Evolutionary conservation across 2,888 invertebrate genomes (phyloP), one percentile per base, ranked within the genome.

Genomic region (Stenotaenia linearis): DNA sequence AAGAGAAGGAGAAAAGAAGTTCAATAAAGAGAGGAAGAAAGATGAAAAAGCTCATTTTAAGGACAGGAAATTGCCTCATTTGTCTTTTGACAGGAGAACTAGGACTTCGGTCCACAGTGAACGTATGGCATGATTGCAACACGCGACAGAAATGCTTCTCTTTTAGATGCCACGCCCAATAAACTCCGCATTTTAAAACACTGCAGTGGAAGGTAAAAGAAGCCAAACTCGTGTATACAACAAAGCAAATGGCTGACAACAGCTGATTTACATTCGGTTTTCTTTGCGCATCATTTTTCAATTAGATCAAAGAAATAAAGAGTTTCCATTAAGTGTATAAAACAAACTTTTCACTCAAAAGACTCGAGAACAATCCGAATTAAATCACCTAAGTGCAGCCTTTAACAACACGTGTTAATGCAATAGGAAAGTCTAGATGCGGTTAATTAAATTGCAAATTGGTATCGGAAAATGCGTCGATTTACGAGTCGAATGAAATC

Each of bases 101-200:
- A 6, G 61, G 23, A 6, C 69, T 6, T 12, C 10, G 21, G 45
- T 45, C 45, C 45, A 45, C 45, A 15, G 4, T 45, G n/a, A n/a
- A n/a, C n/a, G n/a, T n/a, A 45, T 15, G 18, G 45, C 45, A n/a
- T 5, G 6, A 21, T 56, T 56, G 18, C n/a, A 56, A 6, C 28
- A 0, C 10, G 7, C 25, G 7, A 25, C 69, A 12, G 25, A 69
- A 69, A 69, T 69, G 69, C 4, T n/a, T 25, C 25, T 69, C 69
- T 69, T 18, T 69, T 69, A 69, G 69, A 10, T 12, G 69, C 69
- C 69, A 69, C 69, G 69, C 69, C 69, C 69, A 69, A 69, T 69
- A 69, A 69, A 69, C 69, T 69, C 69, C 0, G 28, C 25, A 25
- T 69, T 69, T 69, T 69, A 69, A 69, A 69, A 69, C 69, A 28